These are phyloP conservation scores for Chorisops tibialis DNA, from an alignment of 2,888 invertebrate genomes.

Conservation along the genomic window DNA sequence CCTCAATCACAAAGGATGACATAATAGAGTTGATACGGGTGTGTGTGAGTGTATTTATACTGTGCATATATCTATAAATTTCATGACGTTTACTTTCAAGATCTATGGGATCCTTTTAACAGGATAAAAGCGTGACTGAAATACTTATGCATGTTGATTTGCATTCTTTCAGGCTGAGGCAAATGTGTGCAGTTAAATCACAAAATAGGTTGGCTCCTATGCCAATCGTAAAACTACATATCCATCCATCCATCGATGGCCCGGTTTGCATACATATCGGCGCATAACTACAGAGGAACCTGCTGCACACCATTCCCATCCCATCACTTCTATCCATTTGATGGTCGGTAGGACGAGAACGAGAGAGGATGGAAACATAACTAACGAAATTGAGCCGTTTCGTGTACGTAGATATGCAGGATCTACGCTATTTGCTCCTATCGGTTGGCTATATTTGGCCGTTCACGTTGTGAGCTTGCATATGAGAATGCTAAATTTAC, in stretches of 20 bases:
- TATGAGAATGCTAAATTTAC: conserved; percentile 18
- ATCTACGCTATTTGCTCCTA: conserved; percentile 6
- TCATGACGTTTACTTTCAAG: conserved; percentile 35
- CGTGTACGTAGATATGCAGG: background rate
- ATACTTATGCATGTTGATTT: conserved; percentile 37
- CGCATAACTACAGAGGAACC: background rate
- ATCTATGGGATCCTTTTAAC: conserved; percentile 36
- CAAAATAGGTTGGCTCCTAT: conserved; percentile 13
- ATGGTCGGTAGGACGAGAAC: background rate
- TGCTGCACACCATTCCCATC: too few relatives aligned
- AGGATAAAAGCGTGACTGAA: conserved; percentile 38
- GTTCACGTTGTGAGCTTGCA: conserved; percentile 18
- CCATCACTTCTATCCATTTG: background rate
- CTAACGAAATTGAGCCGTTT: conserved; percentile 11
- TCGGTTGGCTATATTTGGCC: background rate
- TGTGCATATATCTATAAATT: background rate
- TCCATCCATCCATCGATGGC: conserved; percentile 11
- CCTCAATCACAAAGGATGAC: conserved; percentile 27
- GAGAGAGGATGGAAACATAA: background rate
- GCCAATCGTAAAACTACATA: conserved; percentile 24
- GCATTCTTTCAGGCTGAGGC: conserved; percentile 30
- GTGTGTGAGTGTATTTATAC: background rate
- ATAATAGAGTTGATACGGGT: conserved; percentile 1
- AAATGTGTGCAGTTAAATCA: conserved; percentile 28
- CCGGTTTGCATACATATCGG: conserved; percentile 5